Evolutionary conservation across 1,140 invertebrate species (phyloP).

Genomic region (Panagrolaimus sp.): DNA sequence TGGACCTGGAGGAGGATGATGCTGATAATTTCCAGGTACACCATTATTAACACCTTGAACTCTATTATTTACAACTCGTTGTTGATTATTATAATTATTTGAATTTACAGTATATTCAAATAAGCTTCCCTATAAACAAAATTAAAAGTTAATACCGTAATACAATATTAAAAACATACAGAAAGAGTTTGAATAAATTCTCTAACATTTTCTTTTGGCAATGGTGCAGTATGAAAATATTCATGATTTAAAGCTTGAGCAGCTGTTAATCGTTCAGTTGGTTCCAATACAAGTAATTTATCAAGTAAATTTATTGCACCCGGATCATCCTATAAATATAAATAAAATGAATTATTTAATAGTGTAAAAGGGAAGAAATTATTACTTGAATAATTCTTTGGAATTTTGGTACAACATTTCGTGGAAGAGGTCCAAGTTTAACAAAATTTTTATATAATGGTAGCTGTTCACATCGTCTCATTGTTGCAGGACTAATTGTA

Average conservation of each 20-base stretch:
- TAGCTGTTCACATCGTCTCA: constrained; percentile 87
- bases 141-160: no score
- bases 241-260: constrained; percentile 91
- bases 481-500: constrained; percentile 79
- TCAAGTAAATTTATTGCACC: constrained; percentile 62
- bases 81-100: no score
- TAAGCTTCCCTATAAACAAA: no score
- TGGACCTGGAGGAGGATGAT: no score
- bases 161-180: constrained; percentile 18
- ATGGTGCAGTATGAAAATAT: constrained; percentile 95
- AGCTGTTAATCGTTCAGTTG: constrained; percentile 78
- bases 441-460: constrained; percentile 69
- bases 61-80: no score
- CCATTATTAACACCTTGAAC: no score
- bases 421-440: not conserved
- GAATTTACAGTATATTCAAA: no score
- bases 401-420: not conserved
- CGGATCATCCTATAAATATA: constrained; percentile 81
- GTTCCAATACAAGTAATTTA: constrained; percentile 64
- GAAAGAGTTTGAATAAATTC: constrained; percentile 43
- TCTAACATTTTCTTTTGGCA: constrained; percentile 65
- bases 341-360: constrained; percentile 80
- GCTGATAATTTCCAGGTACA: no score
- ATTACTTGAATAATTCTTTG: constrained; percentile 14
- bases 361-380: constrained; percentile 83